Percentiles rank a stretch among this genome's conserved stretches.
phyloP scores from a whole-genome alignment of 2,113 vertebrate species.

The Triplophysa dalaica region DNA sequence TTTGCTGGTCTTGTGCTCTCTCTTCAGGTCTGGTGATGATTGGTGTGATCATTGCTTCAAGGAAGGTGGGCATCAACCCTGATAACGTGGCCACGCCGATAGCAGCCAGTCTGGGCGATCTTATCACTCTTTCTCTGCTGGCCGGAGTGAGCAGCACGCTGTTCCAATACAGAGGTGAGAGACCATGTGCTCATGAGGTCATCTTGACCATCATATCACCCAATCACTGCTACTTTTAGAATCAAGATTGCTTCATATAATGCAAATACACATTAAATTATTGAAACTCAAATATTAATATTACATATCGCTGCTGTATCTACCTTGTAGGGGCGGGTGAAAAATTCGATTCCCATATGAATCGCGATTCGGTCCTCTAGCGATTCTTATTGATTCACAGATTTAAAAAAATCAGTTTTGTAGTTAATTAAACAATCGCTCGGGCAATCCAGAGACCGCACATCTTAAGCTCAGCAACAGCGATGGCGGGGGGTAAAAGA shows the following conservation, averaged over 20 bases:
- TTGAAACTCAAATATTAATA: no score
- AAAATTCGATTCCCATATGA: no score
- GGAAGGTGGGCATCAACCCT: constrained; percentile 91
- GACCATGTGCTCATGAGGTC: background rate
- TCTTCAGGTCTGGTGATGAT: constrained; percentile 88
- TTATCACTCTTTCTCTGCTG: constrained; percentile 91
- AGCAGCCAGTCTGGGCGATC: constrained; percentile 94
- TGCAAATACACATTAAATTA: no score
- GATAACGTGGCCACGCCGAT: constrained; percentile 97
- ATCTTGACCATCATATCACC: background rate
- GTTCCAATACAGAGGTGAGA: constrained; percentile 81
- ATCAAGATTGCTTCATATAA: background rate
- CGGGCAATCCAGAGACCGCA: no score
- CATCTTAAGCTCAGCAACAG: no score
- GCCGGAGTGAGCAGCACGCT: constrained; percentile 86
- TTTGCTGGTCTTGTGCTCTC: background rate
- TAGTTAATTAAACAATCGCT: no score
- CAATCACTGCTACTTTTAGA: background rate
- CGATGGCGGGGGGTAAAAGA: no score
- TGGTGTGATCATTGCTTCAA: constrained; percentile 86
- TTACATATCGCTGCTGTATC: no score
- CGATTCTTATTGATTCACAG: no score
- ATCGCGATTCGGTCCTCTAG: no score
- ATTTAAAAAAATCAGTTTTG: no score
- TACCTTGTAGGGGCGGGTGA: no score